A percentile compares a stretch with the other conserved stretches of the same genome.
Conservation (phyloP, 1,140 invertebrate species). For the Drosophila willistoni region DNA sequence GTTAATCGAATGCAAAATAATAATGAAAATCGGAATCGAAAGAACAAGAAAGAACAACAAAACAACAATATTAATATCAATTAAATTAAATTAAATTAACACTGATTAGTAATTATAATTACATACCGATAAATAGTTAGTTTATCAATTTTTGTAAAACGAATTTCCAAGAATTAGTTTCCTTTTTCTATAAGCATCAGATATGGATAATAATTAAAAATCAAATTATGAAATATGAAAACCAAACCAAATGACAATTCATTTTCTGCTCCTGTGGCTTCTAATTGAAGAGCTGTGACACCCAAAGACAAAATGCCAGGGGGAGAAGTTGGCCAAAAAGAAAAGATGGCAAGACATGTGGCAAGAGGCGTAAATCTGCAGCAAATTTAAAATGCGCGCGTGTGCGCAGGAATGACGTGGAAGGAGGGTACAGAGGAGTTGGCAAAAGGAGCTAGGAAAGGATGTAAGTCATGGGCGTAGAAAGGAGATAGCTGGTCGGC, state of each 20-base stretch:
- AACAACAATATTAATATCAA: constrained; percentile 71
- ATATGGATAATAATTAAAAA: constrained; percentile 75
- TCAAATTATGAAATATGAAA: constrained; percentile 72
- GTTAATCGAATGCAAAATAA: constrained; percentile 56
- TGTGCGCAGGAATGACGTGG: constrained; percentile 17
- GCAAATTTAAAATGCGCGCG: constrained; percentile 65
- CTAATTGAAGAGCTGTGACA: not conserved
- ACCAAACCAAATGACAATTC: constrained; percentile 19
- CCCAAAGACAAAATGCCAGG: constrained; percentile 9
- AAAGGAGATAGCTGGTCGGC: not conserved
- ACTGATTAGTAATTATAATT: constrained; percentile 66
- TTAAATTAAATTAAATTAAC: constrained; percentile 58
- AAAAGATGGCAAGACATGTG: not conserved
- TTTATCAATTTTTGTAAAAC: constrained; percentile 79
- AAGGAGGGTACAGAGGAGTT: not conserved
- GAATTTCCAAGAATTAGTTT: constrained; percentile 68
- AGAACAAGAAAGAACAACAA: constrained; percentile 17
- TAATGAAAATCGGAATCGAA: constrained; percentile 17
- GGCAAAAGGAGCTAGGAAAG: not conserved
- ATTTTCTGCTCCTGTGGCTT: not conserved
- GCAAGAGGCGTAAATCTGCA: constrained; percentile 55
- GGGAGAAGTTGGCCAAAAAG: not conserved
- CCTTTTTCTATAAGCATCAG: constrained; percentile 68
- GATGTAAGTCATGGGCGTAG: not conserved
- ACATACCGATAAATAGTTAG: constrained; percentile 66